Base-by-base conservation (phyloP, 2,888 invertebrate genomes). In the Rotaria sp. region DNA sequence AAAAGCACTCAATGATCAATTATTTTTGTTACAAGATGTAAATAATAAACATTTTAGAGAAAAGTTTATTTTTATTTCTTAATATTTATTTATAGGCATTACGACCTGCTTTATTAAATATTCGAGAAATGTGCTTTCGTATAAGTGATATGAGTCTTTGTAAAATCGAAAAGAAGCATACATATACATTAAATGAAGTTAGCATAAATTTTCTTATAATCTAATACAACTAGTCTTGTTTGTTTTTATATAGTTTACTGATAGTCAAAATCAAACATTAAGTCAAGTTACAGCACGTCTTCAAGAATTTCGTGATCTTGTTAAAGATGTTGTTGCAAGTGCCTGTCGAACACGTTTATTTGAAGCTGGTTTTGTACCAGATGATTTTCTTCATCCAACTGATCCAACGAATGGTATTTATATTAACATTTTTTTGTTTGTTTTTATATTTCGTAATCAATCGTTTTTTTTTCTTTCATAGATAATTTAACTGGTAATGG, bases 321-420 rank as follows among this genome's bases (percentile, higher is more conserved):
- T 93, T 0, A 92, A 93, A 89, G 93, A 93, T 88, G 92, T 93
- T 45, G 92, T 94, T 26, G 92, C 93, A 88, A 93, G 94, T 85
- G 94, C 95, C 0, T 95, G 95, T 89, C 93, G 94, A 86, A 93
- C 93, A 0, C 94, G 95, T 0, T 92, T 96, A 2, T 92, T 94
- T 84, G 93, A 93, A 8, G 94, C 94, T 88, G 95, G 95, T 0
- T 96, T 95, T 90, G 94, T 94, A 3, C 94, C 94, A 15, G 95
- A 95, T 89, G 95, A 96, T 88, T 91, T 91, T 87, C 91, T 91
- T 88, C 90, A 90, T 45, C 26, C 80, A n/a, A 26, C 26, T 45
- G 80, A 67, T 67, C 35, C 30, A 35, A 35, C 18, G 5, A 30
- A 35, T 67, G 67, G 67, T 45, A 80, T 11, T n/a, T 13, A 8